Evolutionary conservation across 2,113 vertebrate species (phyloP), one percentile per base, ranked within the genome.

Genomic region (Engystomops pustulosus): DNA sequence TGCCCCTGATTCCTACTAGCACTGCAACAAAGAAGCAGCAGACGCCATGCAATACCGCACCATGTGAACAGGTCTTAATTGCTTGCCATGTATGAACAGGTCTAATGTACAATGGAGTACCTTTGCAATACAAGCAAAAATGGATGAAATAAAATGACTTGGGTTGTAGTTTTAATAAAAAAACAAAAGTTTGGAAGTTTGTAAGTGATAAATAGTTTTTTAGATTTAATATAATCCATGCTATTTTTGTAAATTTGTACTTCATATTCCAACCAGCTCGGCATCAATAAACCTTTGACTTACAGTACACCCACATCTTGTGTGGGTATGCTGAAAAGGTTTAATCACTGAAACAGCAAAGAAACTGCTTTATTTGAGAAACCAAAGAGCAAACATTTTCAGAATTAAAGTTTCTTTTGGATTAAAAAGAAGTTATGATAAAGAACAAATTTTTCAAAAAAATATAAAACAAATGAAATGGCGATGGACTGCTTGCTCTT

Each of bases 271-370:
- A 58, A 51, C 49, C 49, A 60, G n/a, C 51, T 58, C 51, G 9
- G 60, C 75, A 78, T 27, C 34, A 41, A 41, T 78, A 78, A 78
- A 78, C 75, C 75, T 78, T 78, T 78, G 51, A 58, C 27, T 78
- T 78, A 41, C 75, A 77, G 74, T 78, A 78, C 75, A 38, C 51
- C 75, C n/a, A 78, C 75, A 41, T 34, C 36, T 38, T 78, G 75
- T 60, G 51, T 78, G 75, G 51, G 75, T 78, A 78, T 58, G 30
- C 51, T n/a, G n/a, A 25, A 55, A 58, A 51, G n/a, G 34, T 78
- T 25, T 78, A 38, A 78, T 78, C 51, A 60, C 34, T 78, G 34
- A 36, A 78, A 60, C 32, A 41, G 51, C 20, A 58, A 58, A 41
- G 9, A 58, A 55, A 32, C 10, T 2, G 15, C 27, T 9, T 76